These are phyloP conservation scores for Rhincodon typus DNA, from an alignment of 2,797 vertebrate genomes.

Conservation along the genomic window DNA sequence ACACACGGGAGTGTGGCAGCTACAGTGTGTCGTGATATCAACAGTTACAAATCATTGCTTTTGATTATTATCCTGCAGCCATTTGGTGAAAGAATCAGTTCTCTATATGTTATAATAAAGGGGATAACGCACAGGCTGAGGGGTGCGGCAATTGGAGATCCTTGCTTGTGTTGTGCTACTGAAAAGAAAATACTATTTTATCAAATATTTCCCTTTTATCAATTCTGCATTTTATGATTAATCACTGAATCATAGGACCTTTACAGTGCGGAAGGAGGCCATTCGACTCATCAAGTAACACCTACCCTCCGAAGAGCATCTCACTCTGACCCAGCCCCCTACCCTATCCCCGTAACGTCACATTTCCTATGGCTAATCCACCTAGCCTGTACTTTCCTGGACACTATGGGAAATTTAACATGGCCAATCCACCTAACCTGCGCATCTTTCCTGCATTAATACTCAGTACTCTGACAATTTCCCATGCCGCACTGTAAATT, in stretches of 20 bases:
- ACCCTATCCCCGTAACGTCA: too few species aligned
- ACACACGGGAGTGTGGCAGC: conserved; percentile 1
- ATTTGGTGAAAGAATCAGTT: neutral
- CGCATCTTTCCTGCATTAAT: neutral
- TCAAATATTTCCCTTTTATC: neutral
- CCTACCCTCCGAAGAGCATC: too few species aligned
- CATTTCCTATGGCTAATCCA: too few species aligned
- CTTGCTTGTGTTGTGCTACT: neutral
- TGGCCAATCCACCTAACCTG: too few species aligned
- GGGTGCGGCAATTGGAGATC: neutral
- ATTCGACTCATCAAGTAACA: too few species aligned
- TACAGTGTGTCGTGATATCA: neutral
- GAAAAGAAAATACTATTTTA: neutral
- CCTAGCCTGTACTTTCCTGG: too few species aligned
- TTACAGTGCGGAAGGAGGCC: too few species aligned
- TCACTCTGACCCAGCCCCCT: too few species aligned
- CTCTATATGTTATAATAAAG: neutral
- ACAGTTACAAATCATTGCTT: neutral
- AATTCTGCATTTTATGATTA: neutral
- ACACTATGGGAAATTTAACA: too few species aligned
- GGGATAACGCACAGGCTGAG: neutral
- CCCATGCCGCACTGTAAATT: neutral
- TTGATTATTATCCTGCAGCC: neutral
- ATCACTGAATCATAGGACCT: too few species aligned
- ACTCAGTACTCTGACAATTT: neutral